Evolutionary conservation across 2,113 vertebrate genomes (phyloP).

Genomic region (Guaruba guarouba): DNA sequence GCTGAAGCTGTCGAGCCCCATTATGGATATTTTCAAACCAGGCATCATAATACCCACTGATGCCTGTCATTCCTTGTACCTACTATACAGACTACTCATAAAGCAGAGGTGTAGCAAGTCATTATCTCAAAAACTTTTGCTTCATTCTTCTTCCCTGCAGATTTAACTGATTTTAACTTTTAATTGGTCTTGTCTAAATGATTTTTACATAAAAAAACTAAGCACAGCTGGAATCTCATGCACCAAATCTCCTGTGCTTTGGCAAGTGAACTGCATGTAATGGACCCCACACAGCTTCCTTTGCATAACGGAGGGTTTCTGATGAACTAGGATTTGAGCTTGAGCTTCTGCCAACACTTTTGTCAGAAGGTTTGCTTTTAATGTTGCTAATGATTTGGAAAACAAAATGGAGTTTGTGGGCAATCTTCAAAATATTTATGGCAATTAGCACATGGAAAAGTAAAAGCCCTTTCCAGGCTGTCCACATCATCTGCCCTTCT

Average conservation of each 20-base stretch:
- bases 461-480: not conserved
- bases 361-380: conserved; percentile 23
- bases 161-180: not conserved
- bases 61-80: not conserved
- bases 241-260: not conserved
- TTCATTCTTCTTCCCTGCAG: not conserved
- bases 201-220: not conserved
- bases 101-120: not conserved
- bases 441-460: not conserved
- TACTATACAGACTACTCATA: not conserved
- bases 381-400: conserved; percentile 29
- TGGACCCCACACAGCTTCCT: not conserved
- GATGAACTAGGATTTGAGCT: not conserved
- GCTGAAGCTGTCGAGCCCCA: not conserved
- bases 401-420: conserved; percentile 6
- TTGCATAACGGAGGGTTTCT: not conserved
- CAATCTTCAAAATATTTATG: conserved; percentile 17
- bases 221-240: not conserved
- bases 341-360: conserved; percentile 39
- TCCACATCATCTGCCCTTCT: not conserved
- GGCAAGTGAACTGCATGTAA: not conserved
- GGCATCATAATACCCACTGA: too few species aligned
- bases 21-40: not conserved
- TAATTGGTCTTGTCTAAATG: not conserved
- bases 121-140: not conserved